These are phyloP conservation scores for Xylocampa areola DNA, from an alignment of 2,888 invertebrate genomes.

Conservation along the genomic window DNA sequence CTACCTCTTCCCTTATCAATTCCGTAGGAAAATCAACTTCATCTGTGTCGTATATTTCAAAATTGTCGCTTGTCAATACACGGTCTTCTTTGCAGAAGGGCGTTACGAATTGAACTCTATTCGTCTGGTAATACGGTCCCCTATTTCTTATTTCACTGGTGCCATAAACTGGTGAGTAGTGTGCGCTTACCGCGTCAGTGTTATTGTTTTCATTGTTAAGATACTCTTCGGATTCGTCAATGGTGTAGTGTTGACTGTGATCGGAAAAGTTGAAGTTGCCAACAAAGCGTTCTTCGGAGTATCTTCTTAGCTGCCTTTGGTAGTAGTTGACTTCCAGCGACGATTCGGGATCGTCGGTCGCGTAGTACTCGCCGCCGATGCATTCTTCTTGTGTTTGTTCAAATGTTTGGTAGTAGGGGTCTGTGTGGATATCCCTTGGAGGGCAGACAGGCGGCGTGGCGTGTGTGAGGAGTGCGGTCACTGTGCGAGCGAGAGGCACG, in stretches of 20 bases:
- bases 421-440: constrained; percentile 86
- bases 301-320: constrained; percentile 70
- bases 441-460: constrained; percentile 81
- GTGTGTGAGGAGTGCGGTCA: constrained; percentile 78
- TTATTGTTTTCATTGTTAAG: constrained; percentile 79
- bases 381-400: constrained; percentile 36
- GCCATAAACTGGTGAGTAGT: constrained; percentile 76
- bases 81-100: constrained; percentile 80
- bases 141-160: constrained; percentile 81
- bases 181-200: constrained; percentile 61
- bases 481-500: constrained; percentile 78
- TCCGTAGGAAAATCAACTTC: constrained; percentile 81
- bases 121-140: constrained; percentile 81
- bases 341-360: constrained; percentile 63
- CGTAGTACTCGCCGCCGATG: constrained; percentile 57
- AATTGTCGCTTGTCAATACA: constrained; percentile 74
- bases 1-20: constrained; percentile 57
- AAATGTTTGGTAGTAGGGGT: constrained; percentile 60
- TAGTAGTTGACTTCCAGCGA: constrained; percentile 77
- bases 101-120: constrained; percentile 83
- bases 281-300: constrained; percentile 78
- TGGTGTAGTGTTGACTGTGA: constrained; percentile 68
- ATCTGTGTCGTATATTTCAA: constrained; percentile 85
- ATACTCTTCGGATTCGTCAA: constrained; percentile 83
- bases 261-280: constrained; percentile 75